phyloP scores from a whole-genome alignment of 2,888 invertebrate species.

The Tridacna crocea region DNA sequence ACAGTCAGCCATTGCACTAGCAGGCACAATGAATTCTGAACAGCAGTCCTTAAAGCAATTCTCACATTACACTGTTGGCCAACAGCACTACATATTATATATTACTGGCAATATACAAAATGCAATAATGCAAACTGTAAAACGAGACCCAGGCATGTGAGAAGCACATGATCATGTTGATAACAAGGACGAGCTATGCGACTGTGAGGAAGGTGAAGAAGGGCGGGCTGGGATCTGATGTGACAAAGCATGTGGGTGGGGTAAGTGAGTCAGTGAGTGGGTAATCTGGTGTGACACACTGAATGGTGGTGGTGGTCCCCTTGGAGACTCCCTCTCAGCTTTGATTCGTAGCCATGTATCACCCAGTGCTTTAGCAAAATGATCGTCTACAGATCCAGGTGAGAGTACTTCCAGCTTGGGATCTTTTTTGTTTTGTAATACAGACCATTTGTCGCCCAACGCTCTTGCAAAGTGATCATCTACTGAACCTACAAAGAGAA shows the following conservation, averaged over 20 bases:
- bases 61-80: background rate
- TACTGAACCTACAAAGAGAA: conserved; percentile 87
- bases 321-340: conserved; percentile 73
- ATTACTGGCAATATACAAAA: no score
- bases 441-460: conserved; percentile 89
- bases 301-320: conserved; percentile 55
- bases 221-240: conserved; percentile 49
- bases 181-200: conserved; percentile 62
- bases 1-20: no score
- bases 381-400: conserved; percentile 90
- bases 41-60: no score
- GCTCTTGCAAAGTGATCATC: conserved; percentile 97
- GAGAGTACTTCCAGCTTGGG: conserved; percentile 59
- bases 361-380: conserved; percentile 95
- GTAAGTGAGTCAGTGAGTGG: conserved; percentile 47
- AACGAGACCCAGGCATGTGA: background rate
- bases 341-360: conserved; percentile 88
- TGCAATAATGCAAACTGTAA: background rate
- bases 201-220: conserved; percentile 56
- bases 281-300: conserved; percentile 29
- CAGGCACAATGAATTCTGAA: no score
- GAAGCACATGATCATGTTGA: conserved; percentile 58
- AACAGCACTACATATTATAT: background rate
- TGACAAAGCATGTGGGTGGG: conserved; percentile 47
- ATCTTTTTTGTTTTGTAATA: conserved; percentile 78